Percentiles rank a stretch among this genome's conserved stretches.
Conservation (phyloP, 2,113 vertebrate genomes). For the Lepus timidus region DNA sequence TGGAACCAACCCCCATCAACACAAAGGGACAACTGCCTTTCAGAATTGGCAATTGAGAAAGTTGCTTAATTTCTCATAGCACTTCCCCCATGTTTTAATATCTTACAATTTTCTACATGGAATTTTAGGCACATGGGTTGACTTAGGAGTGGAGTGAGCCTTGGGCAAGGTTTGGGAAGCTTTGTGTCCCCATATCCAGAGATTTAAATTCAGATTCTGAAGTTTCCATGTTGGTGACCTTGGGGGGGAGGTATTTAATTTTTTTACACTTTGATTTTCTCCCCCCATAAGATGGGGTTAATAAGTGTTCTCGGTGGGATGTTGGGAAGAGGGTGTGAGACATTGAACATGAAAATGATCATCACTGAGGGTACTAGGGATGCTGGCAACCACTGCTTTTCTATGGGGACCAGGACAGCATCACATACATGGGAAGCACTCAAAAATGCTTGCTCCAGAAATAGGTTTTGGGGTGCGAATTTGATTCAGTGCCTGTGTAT, state of each 20-base stretch:
- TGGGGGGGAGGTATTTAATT: background rate
- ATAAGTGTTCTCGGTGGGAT: background rate
- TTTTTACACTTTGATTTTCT: background rate
- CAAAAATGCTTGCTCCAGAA: background rate
- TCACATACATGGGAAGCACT: background rate
- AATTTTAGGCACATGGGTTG: background rate
- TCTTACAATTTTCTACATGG: background rate
- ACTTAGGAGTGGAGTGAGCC: background rate
- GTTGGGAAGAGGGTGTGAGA: background rate
- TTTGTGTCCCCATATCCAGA: background rate
- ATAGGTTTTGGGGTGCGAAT: background rate
- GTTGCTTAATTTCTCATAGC: background rate
- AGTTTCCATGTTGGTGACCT: background rate
- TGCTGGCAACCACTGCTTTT: background rate
- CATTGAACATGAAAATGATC: background rate
- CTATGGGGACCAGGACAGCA: background rate
- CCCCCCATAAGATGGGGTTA: background rate
- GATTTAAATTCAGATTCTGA: background rate
- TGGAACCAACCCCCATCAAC: no score
- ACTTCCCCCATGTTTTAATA: background rate
- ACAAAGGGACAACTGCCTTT: background rate
- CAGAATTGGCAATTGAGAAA: constrained; percentile 16
- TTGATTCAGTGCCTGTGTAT: no score
- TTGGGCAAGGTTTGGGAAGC: background rate
- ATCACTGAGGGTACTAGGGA: background rate